Evolutionary conservation across 2,113 vertebrate genomes (phyloP).

Genomic region (Scortum barcoo): DNA sequence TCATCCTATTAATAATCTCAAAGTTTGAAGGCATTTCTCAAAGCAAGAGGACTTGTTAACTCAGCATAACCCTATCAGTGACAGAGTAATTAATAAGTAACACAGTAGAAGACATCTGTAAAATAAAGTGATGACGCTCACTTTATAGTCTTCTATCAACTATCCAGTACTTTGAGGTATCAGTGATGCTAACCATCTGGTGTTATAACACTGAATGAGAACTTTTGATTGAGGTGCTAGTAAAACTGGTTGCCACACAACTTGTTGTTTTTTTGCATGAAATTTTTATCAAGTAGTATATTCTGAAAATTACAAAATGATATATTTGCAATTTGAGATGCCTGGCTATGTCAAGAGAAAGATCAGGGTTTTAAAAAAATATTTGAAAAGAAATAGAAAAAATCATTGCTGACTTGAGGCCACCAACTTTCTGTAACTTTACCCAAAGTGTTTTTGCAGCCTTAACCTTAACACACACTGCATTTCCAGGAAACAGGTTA

Average conservation of each 20-base stretch:
- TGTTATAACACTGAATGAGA: neutral
- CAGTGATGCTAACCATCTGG: neutral
- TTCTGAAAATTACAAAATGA: neutral
- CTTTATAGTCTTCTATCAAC: slow-evolving; percentile 14
- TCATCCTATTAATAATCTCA: neutral
- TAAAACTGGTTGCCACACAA: neutral
- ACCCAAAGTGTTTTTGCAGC: neutral
- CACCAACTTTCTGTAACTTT: slow-evolving; percentile 4
- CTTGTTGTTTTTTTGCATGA: neutral
- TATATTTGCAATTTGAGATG: neutral
- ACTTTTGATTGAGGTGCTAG: neutral
- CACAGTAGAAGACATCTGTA: neutral
- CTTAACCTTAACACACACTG: slow-evolving; percentile 1
- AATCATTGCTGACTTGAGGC: neutral
- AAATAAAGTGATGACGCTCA: slow-evolving; percentile 27
- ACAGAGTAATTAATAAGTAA: slow-evolving; percentile 29
- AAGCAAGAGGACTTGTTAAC: slow-evolving; percentile 29
- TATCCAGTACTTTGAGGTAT: neutral
- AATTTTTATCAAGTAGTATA: neutral
- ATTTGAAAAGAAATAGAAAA: neutral
- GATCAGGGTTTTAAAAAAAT: neutral
- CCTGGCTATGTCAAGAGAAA: neutral
- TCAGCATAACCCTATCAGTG: slow-evolving; percentile 26
- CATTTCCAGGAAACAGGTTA: neutral
- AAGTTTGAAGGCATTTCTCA: slow-evolving; percentile 23